Base-by-base conservation (phyloP, 2,888 invertebrate genomes). In the Yponomeuta malinellus region DNA sequence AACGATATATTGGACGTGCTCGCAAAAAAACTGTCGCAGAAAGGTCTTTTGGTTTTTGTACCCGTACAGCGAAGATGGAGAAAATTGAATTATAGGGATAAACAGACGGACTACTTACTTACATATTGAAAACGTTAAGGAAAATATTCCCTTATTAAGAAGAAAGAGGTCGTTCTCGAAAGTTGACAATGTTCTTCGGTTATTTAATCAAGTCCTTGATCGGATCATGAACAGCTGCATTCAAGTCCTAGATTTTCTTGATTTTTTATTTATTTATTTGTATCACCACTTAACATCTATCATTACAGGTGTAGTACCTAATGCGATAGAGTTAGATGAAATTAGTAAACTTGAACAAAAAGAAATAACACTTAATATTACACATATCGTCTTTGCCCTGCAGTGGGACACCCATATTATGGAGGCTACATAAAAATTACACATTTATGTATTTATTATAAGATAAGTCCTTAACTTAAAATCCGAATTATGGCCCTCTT, bases 1-100 rank as follows among this genome's bases (percentile, higher is more conserved):
- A 88, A 82, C 77, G 75, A 70, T 65, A 48, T 65, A 65, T 43
- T 15, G 48, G 31, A 48, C 65, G 33, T 33, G 31, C 8, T 12
- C 31, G 43, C 37, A 68, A 68, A 68, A 68, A 68, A 68, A 67
- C 52, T 5, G 12, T 59, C 52, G 52, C 52, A 59, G 52, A 59
- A 59, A 59, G 52, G 52, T 59, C 52, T 59, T 59, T 59, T 15
- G 15, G 52, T 59, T 59, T 59, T 59, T 59, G 52, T 15, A 59
- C 52, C 52, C 52, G 8, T 15, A 37, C 52, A 52, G 52, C 52
- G 15, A 15, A 59, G 52, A 59, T 59, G 15, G 52, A 15, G 15
- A 59, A 59, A 12, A 59, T 59, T 59, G 52, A 59, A 15, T 59
- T 59, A 15, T 59, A 15, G 52, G 52, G 52, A 59, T 59, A 59